phyloP scores from a whole-genome alignment of 2,113 vertebrate species.

The Alligator mississippiensis region DNA sequence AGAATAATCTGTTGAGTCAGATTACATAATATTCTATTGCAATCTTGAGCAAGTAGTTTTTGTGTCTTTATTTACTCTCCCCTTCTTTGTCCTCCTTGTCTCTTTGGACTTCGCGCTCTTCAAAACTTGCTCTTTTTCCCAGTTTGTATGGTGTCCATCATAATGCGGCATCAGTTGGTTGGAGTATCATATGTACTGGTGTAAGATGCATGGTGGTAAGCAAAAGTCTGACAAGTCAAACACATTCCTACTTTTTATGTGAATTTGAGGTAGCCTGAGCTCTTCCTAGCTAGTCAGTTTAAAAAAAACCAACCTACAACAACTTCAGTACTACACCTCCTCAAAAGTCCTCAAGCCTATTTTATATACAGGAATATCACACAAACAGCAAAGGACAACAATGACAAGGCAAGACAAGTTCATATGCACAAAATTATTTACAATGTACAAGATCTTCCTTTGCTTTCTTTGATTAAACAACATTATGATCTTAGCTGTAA shows the following conservation, averaged over 20 bases:
- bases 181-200: not conserved
- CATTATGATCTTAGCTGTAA: not conserved
- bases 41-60: not conserved
- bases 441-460: not conserved
- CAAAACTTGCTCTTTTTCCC: not conserved
- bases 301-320: not conserved
- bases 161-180: not conserved
- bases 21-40: not conserved
- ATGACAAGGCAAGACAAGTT: not conserved
- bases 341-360: not conserved
- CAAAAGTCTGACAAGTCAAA: not conserved
- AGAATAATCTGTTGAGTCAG: not conserved
- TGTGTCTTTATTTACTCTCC: not conserved
- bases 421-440: not conserved
- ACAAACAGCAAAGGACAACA: not conserved
- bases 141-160: accelerated
- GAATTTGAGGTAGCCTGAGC: not conserved
- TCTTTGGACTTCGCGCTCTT: not conserved
- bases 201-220: not conserved
- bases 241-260: not conserved
- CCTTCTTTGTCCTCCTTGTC: not conserved
- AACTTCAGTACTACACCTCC: not conserved
- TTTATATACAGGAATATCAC: not conserved
- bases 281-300: not conserved
- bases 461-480: not conserved